phyloP scores from a whole-genome alignment of 2,797 vertebrate species.

The Silurus lanzhouensis region DNA sequence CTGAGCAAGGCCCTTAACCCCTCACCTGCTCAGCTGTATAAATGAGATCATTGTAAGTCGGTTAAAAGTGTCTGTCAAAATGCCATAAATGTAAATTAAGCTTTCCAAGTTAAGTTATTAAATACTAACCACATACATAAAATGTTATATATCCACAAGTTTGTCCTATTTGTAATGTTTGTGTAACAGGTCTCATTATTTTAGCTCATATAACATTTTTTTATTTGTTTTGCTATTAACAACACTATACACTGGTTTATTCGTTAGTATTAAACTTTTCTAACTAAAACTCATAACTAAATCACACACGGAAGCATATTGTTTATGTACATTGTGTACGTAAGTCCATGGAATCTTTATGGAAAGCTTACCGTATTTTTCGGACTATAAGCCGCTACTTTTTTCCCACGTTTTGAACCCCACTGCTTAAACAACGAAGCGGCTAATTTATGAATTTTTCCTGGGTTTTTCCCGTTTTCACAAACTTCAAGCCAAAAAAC shows the following conservation, averaged over 20 bases:
- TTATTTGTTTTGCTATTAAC: neutral
- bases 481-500: no score
- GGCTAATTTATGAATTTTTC: no score
- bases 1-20: neutral
- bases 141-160: neutral
- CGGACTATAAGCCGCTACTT: no score
- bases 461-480: no score
- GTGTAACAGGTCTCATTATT: neutral
- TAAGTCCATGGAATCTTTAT: neutral
- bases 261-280: neutral
- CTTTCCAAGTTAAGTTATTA: neutral
- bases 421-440: no score
- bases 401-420: no score
- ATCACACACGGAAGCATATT: neutral
- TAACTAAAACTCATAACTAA: neutral
- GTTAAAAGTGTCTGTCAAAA: no score
- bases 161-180: neutral
- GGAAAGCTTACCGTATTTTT: neutral
- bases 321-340: neutral
- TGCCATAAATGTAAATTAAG: no score
- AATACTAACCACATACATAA: neutral
- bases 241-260: neutral
- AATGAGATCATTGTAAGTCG: no score
- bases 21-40: no score
- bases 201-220: neutral